A percentile compares a stretch with the other conserved stretches of the same genome.
Evolutionary conservation across 2,888 invertebrate species (phyloP).

Genomic region (Eudemis profundana): DNA sequence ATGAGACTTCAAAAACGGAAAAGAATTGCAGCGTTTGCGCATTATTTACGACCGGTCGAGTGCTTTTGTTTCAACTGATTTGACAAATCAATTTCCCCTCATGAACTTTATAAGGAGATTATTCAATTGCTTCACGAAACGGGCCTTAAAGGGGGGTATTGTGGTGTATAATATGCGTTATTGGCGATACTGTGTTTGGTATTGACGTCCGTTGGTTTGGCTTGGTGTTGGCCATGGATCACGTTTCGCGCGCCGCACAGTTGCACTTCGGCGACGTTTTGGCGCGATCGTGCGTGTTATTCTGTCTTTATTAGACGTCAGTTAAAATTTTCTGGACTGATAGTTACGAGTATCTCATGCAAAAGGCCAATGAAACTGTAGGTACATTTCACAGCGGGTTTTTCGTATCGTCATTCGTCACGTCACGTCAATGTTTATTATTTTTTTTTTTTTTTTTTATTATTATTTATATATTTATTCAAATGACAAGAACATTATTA

Average conservation of each 20-base stretch:
- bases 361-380: too few relatives aligned
- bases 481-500: too few relatives aligned
- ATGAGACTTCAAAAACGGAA: background rate
- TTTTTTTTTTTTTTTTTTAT: too few relatives aligned
- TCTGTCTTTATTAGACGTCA: slow-evolving; percentile 43
- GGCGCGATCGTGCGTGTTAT: slow-evolving; percentile 66
- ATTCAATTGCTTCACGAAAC: slow-evolving; percentile 25
- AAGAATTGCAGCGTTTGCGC: background rate
- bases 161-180: slow-evolving; percentile 24
- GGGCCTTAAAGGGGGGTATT: slow-evolving; percentile 12
- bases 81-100: slow-evolving; percentile 30
- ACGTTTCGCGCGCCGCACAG: slow-evolving; percentile 58
- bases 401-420: too few relatives aligned
- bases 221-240: slow-evolving; percentile 22
- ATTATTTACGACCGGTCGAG: background rate
- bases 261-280: slow-evolving; percentile 55
- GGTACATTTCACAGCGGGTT: too few relatives aligned
- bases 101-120: slow-evolving; percentile 26
- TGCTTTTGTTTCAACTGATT: slow-evolving; percentile 18
- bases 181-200: slow-evolving; percentile 15
- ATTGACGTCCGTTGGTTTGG: background rate
- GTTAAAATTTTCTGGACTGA: background rate
- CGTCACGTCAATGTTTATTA: too few relatives aligned
- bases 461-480: too few relatives aligned
- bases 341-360: background rate